Conservation (phyloP, 2,113 vertebrate genomes). For the Pachycephala philippinensis region DNA sequence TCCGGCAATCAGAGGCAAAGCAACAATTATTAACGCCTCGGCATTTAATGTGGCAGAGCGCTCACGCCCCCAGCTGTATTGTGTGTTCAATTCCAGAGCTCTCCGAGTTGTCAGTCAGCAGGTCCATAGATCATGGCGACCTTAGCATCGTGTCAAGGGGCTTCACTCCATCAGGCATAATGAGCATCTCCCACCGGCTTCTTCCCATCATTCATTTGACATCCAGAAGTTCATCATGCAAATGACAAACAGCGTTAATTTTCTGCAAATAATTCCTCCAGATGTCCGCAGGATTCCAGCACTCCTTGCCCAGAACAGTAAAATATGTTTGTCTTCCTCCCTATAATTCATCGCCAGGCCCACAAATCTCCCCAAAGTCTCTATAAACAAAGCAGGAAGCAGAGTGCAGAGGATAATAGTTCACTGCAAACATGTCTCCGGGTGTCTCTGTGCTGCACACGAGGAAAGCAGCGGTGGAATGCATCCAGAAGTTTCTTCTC, state of each 20-base stretch:
- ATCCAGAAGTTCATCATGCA: slow-evolving; percentile 67
- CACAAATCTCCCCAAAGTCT: slow-evolving; percentile 69
- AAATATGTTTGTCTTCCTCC: slow-evolving; percentile 68
- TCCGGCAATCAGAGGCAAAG: neutral
- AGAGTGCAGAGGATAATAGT: slow-evolving; percentile 36
- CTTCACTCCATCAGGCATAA: slow-evolving; percentile 64
- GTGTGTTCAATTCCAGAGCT: slow-evolving; percentile 46
- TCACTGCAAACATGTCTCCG: neutral
- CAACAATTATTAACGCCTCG: slow-evolving; percentile 38
- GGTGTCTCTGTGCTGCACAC: neutral
- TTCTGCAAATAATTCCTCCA: slow-evolving; percentile 75
- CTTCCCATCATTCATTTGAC: slow-evolving; percentile 58
- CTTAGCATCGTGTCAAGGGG: slow-evolving; percentile 55
- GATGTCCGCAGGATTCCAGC: slow-evolving; percentile 59
- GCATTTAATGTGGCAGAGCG: slow-evolving; percentile 23
- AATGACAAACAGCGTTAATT: slow-evolving; percentile 70
- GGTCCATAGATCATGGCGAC: slow-evolving; percentile 53
- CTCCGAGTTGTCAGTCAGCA: slow-evolving; percentile 25
- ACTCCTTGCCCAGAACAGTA: slow-evolving; percentile 60
- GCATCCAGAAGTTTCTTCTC: slow-evolving; percentile 1
- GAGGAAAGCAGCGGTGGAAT: neutral
- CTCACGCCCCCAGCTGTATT: neutral
- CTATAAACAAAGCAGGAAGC: slow-evolving; percentile 66
- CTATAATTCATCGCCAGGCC: slow-evolving; percentile 56
- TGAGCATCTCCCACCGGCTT: slow-evolving; percentile 52